These are phyloP conservation scores for Amazona finschi DNA, from an alignment of 2,797 vertebrate species.

Conservation along the genomic window DNA sequence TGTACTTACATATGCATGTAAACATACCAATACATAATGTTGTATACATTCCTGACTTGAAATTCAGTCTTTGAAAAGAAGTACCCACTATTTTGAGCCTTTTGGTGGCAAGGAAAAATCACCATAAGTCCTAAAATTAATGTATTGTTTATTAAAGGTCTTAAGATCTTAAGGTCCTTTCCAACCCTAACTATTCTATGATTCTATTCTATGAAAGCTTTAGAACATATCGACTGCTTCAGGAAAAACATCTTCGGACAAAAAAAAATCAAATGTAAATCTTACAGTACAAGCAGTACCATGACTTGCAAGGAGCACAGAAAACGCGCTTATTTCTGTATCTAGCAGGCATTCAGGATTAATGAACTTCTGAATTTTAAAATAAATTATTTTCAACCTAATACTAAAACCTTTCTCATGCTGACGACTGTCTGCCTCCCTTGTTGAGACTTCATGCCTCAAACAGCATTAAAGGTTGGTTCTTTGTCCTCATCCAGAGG, in stretches of 20 bases:
- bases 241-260: not conserved
- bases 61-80: not conserved
- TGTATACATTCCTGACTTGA: not conserved
- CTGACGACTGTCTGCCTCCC: not conserved
- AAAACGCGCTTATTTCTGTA: not conserved
- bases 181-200: not conserved
- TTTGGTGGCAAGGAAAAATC: not conserved
- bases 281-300: not conserved
- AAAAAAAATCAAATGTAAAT: not conserved
- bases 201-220: not conserved
- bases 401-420: not conserved
- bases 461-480: not conserved
- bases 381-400: not conserved
- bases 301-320: not conserved
- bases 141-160: not conserved
- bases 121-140: not conserved
- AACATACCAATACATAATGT: not conserved
- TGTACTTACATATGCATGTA: not conserved
- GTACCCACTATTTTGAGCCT: not conserved
- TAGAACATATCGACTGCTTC: not conserved
- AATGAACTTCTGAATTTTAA: not conserved
- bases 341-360: not conserved
- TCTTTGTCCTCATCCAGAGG: not conserved
- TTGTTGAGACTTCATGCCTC: not conserved
- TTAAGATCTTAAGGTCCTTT: not conserved